Percentiles rank a stretch among this genome's conserved stretches.
phyloP scores from a whole-genome alignment of 2,888 invertebrate species.

The Ectobius pallidus region DNA sequence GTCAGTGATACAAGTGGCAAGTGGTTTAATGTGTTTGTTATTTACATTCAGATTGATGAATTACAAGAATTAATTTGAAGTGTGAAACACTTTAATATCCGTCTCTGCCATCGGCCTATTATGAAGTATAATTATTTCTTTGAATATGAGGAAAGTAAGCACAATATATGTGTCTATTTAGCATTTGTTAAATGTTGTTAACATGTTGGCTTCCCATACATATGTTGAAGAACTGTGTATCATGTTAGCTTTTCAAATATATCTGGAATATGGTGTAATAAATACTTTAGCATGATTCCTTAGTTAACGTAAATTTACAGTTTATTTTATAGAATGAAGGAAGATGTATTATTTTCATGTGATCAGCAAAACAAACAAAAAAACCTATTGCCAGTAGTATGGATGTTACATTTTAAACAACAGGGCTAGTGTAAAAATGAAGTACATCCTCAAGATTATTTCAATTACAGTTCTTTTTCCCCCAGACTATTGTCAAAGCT shows the following conservation, averaged over 20 bases:
- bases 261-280: neutral
- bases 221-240: neutral
- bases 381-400: neutral
- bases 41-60: too few relatives aligned
- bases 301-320: neutral
- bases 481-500: too few relatives aligned
- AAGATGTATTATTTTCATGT: neutral
- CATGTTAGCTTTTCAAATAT: neutral
- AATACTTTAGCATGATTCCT: neutral
- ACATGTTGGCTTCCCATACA: neutral
- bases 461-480: too few relatives aligned
- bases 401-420: neutral
- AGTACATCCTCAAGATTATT: too few relatives aligned
- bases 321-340: neutral
- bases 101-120: conserved; percentile 36
- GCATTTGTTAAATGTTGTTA: neutral
- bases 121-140: neutral
- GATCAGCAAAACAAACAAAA: neutral
- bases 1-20: too few relatives aligned
- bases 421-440: neutral
- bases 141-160: neutral
- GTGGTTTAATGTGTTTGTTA: too few relatives aligned
- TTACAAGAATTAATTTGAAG: too few relatives aligned
- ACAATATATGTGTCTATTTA: neutral
- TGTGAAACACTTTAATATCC: conserved; percentile 21